These are phyloP conservation scores for Reticulitermes speratus DNA, from an alignment of 1,140 invertebrate species.

Conservation along the genomic window DNA sequence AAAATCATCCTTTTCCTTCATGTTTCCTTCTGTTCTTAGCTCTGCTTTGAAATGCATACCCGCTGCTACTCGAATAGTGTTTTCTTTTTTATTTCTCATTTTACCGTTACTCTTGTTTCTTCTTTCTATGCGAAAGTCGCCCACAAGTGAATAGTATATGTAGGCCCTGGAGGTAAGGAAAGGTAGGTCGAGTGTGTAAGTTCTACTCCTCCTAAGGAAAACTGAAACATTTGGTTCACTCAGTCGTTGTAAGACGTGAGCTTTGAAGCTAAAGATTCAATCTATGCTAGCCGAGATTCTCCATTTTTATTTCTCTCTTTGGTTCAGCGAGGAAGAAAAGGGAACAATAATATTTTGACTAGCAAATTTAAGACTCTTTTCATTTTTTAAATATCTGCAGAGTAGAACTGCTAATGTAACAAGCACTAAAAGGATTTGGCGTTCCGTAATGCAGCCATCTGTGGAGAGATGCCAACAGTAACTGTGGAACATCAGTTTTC, in stretches of 20 bases:
- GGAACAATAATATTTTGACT: too few species aligned
- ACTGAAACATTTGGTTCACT: neutral
- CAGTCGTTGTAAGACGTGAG: neutral
- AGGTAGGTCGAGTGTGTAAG: neutral
- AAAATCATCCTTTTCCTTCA: neutral
- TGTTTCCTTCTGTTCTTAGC: neutral
- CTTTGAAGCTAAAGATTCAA: neutral
- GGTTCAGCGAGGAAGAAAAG: too few species aligned
- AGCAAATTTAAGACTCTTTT: too few species aligned
- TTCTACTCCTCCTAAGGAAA: neutral
- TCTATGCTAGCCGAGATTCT: neutral
- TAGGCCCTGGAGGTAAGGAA: neutral
- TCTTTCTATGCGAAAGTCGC: slow-evolving; percentile 1
- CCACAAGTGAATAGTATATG: neutral
- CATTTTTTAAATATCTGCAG: too few species aligned
- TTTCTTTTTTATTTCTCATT: neutral
- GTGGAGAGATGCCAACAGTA: too few species aligned
- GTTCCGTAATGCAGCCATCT: too few species aligned
- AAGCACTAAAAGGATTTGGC: too few species aligned
- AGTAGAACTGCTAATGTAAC: too few species aligned
- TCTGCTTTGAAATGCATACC: neutral
- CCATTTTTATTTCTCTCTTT: neutral
- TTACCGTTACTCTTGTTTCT: neutral
- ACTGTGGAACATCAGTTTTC: too few species aligned
- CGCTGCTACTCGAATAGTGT: neutral